Percentiles rank a stretch among this genome's conserved stretches.
These are phyloP conservation scores for Passer montanus DNA, from an alignment of 2,113 vertebrate species.

Conservation along the genomic window DNA sequence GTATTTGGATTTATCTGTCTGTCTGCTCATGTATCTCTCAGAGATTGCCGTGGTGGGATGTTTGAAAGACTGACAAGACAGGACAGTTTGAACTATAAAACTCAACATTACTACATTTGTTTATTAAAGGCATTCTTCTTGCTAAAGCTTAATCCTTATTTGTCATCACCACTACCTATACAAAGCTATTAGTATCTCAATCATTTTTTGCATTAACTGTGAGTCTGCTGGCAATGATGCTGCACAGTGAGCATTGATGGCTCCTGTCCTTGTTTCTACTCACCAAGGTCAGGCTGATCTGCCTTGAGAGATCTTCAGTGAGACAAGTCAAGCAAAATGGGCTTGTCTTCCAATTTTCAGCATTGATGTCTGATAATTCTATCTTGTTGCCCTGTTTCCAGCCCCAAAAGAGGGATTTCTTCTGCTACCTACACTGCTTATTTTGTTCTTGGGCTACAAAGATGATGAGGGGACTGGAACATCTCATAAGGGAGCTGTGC, in stretches of 20 bases:
- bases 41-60: background rate
- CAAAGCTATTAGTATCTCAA: background rate
- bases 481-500: background rate
- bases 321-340: background rate
- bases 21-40: background rate
- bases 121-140: background rate
- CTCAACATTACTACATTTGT: background rate
- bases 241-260: background rate
- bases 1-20: background rate
- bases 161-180: background rate
- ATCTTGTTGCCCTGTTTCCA: background rate
- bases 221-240: background rate
- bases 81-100: background rate
- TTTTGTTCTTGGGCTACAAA: background rate
- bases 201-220: background rate
- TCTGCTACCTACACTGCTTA: background rate
- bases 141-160: background rate
- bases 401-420: accelerated
- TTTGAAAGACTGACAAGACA: background rate
- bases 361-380: background rate
- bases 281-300: background rate
- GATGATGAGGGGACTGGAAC: too few relatives aligned
- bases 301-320: background rate
- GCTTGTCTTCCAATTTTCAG: background rate
- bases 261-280: background rate